Percentiles rank a stretch among this genome's conserved stretches.
phyloP scores from a whole-genome alignment of 2,797 vertebrate genomes.

The Rhinichthys osculus region DNA sequence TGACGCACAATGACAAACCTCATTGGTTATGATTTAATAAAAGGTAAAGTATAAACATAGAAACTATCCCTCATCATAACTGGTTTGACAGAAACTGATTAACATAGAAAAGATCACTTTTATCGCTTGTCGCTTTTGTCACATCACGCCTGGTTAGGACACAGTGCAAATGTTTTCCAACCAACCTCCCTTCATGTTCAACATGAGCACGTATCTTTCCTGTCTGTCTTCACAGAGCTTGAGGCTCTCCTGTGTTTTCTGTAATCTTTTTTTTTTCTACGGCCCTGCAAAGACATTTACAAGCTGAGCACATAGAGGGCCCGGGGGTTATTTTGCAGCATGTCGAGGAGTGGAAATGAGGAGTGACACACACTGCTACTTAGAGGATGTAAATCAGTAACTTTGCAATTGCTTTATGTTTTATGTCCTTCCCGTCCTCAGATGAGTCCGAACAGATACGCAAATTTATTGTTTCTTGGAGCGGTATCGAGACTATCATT shows the following conservation, averaged over 20 bases:
- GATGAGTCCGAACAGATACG: constrained; percentile 5
- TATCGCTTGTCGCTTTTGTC: not conserved
- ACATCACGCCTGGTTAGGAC: not conserved
- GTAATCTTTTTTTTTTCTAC: constrained; percentile 69
- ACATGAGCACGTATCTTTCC: constrained; percentile 8
- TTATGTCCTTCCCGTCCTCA: constrained; percentile 15
- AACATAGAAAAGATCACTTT: not conserved
- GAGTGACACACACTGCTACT: constrained; percentile 61
- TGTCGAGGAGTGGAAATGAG: constrained; percentile 69
- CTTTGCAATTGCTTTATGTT: constrained; percentile 25
- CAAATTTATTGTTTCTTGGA: constrained; percentile 19
- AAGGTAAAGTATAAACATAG: not conserved
- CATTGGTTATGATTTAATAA: not conserved
- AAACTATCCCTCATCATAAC: not conserved
- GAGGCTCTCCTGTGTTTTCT: constrained; percentile 70
- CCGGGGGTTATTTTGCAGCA: constrained; percentile 58
- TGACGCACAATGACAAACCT: too few relatives aligned
- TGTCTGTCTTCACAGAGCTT: constrained; percentile 45
- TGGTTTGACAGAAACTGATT: not conserved
- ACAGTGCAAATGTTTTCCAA: constrained; percentile 2
- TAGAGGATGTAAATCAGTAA: constrained; percentile 47
- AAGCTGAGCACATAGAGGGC: constrained; percentile 62
- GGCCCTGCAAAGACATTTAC: constrained; percentile 71
- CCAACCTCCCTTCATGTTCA: not conserved
- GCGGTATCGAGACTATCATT: constrained; percentile 8